These are phyloP conservation scores for Drosophila ananassae DNA, from an alignment of 1,140 invertebrate species.

Conservation along the genomic window DNA sequence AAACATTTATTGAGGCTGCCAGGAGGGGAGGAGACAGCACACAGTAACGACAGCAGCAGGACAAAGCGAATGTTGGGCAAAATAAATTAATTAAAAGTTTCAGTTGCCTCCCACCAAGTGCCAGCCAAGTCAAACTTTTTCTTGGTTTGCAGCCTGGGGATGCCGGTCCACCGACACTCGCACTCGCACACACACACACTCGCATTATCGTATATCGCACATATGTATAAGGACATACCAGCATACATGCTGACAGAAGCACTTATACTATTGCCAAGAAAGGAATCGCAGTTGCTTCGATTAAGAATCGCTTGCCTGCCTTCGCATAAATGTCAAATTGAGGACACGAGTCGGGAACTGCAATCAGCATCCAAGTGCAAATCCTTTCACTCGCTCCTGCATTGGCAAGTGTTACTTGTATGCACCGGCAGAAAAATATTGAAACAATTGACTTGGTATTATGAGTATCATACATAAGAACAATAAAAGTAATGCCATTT, in stretches of 20 bases:
- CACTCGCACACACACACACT: background rate
- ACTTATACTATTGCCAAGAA: slow-evolving; percentile 46
- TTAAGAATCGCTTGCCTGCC: slow-evolving; percentile 54
- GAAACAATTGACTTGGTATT: background rate
- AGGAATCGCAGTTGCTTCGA: slow-evolving; percentile 54
- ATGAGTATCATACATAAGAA: background rate
- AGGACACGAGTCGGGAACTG: slow-evolving; percentile 58
- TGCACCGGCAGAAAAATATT: slow-evolving; percentile 13
- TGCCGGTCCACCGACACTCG: slow-evolving; percentile 18
- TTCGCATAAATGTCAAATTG: slow-evolving; percentile 75
- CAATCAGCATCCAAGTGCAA: slow-evolving; percentile 79
- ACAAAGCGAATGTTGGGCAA: slow-evolving; percentile 55
- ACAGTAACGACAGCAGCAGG: background rate
- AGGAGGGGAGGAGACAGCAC: slow-evolving; percentile 28
- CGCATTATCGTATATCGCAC: no score
- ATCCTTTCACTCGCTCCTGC: slow-evolving; percentile 51
- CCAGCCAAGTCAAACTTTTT: slow-evolving; percentile 29
- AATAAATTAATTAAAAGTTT: slow-evolving; percentile 81
- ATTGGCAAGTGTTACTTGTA: slow-evolving; percentile 41
- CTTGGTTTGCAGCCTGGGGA: slow-evolving; percentile 16
- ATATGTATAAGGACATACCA: background rate
- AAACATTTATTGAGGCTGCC: slow-evolving; percentile 74
- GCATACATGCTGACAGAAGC: background rate
- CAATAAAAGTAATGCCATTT: no score
- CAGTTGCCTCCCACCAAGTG: slow-evolving; percentile 18